Base-by-base conservation (phyloP, 2,797 vertebrate genomes). In the Spinus olivaceus region DNA sequence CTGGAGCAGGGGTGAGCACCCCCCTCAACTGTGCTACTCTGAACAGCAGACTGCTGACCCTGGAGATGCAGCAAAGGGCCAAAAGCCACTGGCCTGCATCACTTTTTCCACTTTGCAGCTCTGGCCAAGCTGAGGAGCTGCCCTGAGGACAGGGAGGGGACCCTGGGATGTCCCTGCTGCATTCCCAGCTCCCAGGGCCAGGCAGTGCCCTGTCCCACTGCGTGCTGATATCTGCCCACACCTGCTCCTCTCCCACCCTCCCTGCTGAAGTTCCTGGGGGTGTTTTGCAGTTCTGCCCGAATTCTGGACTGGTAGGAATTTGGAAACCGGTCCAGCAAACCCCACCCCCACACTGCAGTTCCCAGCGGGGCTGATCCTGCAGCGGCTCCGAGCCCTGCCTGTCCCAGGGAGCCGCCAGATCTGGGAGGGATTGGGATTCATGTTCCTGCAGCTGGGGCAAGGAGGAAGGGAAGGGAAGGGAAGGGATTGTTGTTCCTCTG, bases 81-180 rank as follows among this genome's bases (percentile, higher is more conserved):
- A 49, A 41, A 56, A 35, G n/a, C 0, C 60, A 33, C 69, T 32
- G 21, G 41, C 57, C 61, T 86, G 37, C 66, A 44, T n/a, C 1
- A 5, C 32, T 65, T 71, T 60, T 88, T 42, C 74, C 67, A 70
- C 27, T 30, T 20, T 14, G 28, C 71, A 57, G 37, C 39, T 35
- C 32, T 6, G 28, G 56, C 27, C 65, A 44, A 30, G 83, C 42
- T 1, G 19, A 63, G 1, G 49, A 57, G 66, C 70, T 72, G 73
- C 32, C 46, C 77, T 20, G 27, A 42, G 86, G 63, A 33, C 49
- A 37, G 49, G 41, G 73, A 74, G n/a, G 15, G 44, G 61, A 53
- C 30, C 2, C 32, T 9, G 50, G 0, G 11, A 12, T 6, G 50
- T 15, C 54, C 71, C 27, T 30, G 49, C 44, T 1, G 2, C 32